Base-by-base conservation (phyloP, 2,113 vertebrate species). In the Baryphthengus martii region DNA sequence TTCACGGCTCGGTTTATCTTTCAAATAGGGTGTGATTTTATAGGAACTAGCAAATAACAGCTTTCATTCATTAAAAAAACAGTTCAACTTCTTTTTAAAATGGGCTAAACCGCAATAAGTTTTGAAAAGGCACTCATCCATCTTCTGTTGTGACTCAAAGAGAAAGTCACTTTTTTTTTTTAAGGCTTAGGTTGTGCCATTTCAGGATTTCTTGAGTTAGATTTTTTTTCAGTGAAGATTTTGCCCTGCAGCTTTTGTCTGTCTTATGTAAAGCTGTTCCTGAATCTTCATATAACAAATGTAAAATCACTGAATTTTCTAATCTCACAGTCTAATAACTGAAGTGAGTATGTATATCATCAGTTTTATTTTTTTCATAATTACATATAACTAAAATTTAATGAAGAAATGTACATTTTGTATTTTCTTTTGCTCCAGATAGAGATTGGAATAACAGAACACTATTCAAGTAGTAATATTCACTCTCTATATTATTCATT, bases 61-160 rank as follows among this genome's bases (percentile, higher is more conserved):
- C 89, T 94, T 81, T 93, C 62, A 93, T 87, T 91, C 15, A 56
- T 95, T 96, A 93, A 86, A 39, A 4, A 28, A 96, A 59, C n/a
- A 91, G 6, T 73, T 93, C 10, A 70, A 62, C 28, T 93, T 85
- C 11, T 80, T 92, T 76, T 61, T 25, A 35, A 78, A 62, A 83
- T 56, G 23, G 28, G 42, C 29, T 20, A 14, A 95, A 61, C 10
- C 49, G 17, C 8, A 91, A 3, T 9, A 73, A 65, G 4, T 73
- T 90, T 79, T 87, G 53, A 68, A 86, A 42, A 65, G 10, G 12
- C 65, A 5, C 6, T 89, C 90, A 73, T 13, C 31, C 67, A 73
- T 81, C 4, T 18, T 91, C 61, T 58, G 17, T 40, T 67, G 4
- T 70, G 39, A 93, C 8, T 71, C 17, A 90, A 82, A 88, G 23